Percentiles rank a stretch among this genome's conserved stretches.
Conservation (phyloP, 2,797 vertebrate species). For the Ceyx erithaca region DNA sequence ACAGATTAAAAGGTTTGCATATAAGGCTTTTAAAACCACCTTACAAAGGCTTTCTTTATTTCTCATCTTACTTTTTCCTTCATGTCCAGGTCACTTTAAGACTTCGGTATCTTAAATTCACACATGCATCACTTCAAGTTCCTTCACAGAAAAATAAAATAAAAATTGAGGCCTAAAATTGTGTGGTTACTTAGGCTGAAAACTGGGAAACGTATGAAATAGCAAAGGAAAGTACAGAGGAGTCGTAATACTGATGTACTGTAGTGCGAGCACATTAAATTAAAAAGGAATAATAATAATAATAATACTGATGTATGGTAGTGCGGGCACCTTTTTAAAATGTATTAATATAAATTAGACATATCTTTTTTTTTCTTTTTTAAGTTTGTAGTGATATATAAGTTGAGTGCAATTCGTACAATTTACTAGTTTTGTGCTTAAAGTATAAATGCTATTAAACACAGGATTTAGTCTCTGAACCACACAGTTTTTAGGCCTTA, state of each 20-base stretch:
- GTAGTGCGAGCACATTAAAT: slow-evolving; percentile 92
- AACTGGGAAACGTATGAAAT: slow-evolving; percentile 85
- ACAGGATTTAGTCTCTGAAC: slow-evolving; percentile 99
- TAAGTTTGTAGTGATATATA: slow-evolving; percentile 99
- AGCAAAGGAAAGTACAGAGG: slow-evolving; percentile 89
- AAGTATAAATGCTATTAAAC: slow-evolving; percentile 99
- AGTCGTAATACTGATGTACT: slow-evolving; percentile 90
- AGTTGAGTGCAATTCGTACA: slow-evolving; percentile 99
- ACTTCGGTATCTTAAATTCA: slow-evolving; percentile 92
- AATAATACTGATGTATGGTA: slow-evolving; percentile 93
- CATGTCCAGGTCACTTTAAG: slow-evolving; percentile 93
- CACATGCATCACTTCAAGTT: slow-evolving; percentile 93
- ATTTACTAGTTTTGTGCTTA: slow-evolving; percentile 99
- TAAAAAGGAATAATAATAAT: slow-evolving; percentile 85
- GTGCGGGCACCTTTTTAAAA: slow-evolving; percentile 92
- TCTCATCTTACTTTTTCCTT: slow-evolving; percentile 92
- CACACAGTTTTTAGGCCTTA: slow-evolving; percentile 99
- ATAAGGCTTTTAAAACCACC: slow-evolving; percentile 99
- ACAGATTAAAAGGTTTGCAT: slow-evolving; percentile 99
- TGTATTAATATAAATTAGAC: slow-evolving; percentile 99
- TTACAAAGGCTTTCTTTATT: slow-evolving; percentile 95
- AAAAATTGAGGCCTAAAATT: slow-evolving; percentile 93
- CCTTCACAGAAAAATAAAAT: slow-evolving; percentile 87
- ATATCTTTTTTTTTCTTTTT: slow-evolving; percentile 88
- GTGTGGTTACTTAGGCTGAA: slow-evolving; percentile 93